phyloP scores from a whole-genome alignment of 2,113 vertebrate species.

The Megalops atlanticus region DNA sequence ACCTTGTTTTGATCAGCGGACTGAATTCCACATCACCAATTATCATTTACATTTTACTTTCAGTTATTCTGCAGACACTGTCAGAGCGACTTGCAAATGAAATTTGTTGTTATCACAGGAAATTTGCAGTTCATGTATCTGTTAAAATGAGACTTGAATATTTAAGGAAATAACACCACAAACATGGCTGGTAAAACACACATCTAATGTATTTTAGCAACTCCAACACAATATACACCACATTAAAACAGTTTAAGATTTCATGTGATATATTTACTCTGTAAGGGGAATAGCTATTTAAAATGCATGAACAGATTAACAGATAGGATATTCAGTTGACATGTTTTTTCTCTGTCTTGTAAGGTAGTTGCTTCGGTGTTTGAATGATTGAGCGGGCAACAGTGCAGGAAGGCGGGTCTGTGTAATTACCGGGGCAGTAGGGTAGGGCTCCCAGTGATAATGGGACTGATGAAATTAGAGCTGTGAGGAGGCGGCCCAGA shows the following conservation, averaged over 20 bases:
- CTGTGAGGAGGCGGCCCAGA: background rate
- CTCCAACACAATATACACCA: too few species aligned
- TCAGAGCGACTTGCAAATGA: too few species aligned
- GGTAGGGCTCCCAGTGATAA: background rate
- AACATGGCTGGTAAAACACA: background rate
- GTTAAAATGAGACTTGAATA: too few species aligned
- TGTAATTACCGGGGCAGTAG: constrained; percentile 13
- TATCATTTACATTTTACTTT: too few species aligned
- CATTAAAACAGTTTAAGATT: too few species aligned
- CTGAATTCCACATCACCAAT: background rate
- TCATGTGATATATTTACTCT: too few species aligned
- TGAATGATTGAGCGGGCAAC: background rate
- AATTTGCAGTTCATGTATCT: background rate
- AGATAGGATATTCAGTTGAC: too few species aligned
- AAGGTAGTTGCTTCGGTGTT: background rate
- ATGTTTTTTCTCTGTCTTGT: background rate
- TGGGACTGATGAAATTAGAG: constrained; percentile 11
- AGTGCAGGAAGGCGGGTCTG: background rate
- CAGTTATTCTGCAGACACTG: too few species aligned
- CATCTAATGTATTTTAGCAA: background rate
- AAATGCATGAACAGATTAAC: background rate
- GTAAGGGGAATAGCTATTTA: background rate
- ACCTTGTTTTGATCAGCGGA: background rate
- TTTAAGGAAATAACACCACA: background rate
- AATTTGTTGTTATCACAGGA: background rate